These are phyloP conservation scores for Anomalospiza imberbis DNA, from an alignment of 2,797 vertebrate genomes.

Conservation along the genomic window DNA sequence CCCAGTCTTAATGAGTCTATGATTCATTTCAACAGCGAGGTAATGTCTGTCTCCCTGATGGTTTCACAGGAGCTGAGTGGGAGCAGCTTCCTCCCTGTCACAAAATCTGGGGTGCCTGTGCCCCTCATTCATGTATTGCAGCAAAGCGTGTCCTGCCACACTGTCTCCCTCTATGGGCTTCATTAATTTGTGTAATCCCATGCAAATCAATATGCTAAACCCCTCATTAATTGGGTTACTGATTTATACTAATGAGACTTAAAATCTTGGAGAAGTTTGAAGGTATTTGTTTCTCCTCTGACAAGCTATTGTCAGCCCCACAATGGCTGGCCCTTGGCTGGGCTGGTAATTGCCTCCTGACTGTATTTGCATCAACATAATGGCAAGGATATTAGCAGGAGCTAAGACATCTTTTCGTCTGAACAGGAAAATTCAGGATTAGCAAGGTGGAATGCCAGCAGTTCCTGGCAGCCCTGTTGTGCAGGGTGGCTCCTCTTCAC, in stretches of 20 bases:
- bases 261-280: constrained; percentile 16
- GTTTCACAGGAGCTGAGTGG: not conserved
- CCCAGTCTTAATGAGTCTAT: not conserved
- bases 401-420: constrained; percentile 1
- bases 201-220: constrained; percentile 45
- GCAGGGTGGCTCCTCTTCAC: not conserved
- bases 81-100: not conserved
- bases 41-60: not conserved
- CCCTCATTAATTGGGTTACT: constrained; percentile 4
- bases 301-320: constrained; percentile 24
- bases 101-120: not conserved
- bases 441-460: not conserved
- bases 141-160: rapidly evolving
- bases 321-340: constrained; percentile 34
- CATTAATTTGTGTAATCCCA: not conserved
- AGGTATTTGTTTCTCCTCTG: constrained; percentile 17
- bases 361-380: constrained; percentile 7
- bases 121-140: not conserved
- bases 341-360: constrained; percentile 27
- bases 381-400: constrained; percentile 18
- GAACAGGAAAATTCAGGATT: not conserved
- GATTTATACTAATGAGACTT: constrained; percentile 49
- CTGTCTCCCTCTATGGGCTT: not conserved
- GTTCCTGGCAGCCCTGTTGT: not conserved
- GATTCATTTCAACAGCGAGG: not conserved